These are phyloP conservation scores for Pseudomyrmex dendroicus DNA, from an alignment of 1,140 invertebrate genomes.

Conservation along the genomic window DNA sequence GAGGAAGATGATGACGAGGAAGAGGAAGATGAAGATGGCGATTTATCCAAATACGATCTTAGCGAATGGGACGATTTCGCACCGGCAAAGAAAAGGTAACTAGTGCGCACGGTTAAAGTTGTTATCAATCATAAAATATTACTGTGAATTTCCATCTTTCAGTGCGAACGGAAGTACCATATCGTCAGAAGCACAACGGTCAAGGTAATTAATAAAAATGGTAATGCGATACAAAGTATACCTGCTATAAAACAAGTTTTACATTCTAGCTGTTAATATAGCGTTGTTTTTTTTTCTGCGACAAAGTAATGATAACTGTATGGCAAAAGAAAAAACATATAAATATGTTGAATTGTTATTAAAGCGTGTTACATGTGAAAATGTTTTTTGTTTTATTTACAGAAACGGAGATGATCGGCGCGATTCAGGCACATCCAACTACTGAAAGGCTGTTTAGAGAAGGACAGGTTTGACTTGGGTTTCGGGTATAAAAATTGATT, in stretches of 20 bases:
- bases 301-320: constrained; percentile 29
- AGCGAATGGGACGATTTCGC: constrained; percentile 89
- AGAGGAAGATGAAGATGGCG: constrained; percentile 89
- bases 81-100: constrained; percentile 81
- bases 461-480: constrained; percentile 79
- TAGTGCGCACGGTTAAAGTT: background rate
- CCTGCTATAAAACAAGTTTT: background rate
- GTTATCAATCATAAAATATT: constrained; percentile 23
- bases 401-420: constrained; percentile 77
- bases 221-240: constrained; percentile 30
- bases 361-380: too few relatives aligned
- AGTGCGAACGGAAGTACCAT: constrained; percentile 77
- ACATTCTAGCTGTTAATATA: background rate
- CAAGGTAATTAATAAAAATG: constrained; percentile 77
- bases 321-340: background rate
- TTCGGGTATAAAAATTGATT: constrained; percentile 76
- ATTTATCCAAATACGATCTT: constrained; percentile 93
- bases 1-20: constrained; percentile 86
- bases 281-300: background rate
- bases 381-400: constrained; percentile 52
- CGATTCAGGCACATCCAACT: constrained; percentile 76
- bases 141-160: constrained; percentile 64
- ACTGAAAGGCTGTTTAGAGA: constrained; percentile 70
- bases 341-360: too few relatives aligned
- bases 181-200: constrained; percentile 75